Evolutionary conservation across 2,888 invertebrate genomes (phyloP), one percentile per base, ranked within the genome.

Genomic region (Axea sp.): DNA sequence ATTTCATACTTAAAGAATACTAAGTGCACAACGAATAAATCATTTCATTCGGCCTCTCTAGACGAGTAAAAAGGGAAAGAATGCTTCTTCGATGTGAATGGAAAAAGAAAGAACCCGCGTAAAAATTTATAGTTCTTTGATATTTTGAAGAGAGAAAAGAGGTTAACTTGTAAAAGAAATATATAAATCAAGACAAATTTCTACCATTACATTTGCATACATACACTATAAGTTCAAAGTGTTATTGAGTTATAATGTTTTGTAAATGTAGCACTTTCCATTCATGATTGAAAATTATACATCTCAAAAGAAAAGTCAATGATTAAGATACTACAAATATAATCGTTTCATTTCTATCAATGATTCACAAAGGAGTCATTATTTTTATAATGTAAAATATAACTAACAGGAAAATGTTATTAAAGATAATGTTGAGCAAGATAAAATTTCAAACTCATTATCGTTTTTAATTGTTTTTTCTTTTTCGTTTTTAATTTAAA

Each of bases 1-100:
- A 76, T 76, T 76, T 75, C 67, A 64, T 67, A 47, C 35, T 35
- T 31, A 65, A 51, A 62, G 65, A 74, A 68, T 74, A 76, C 65
- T 41, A 47, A 68, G 60, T 73, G 62, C 59, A 64, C 53, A 57
- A 62, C 57, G 62, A 68, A 73, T 73, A 73, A 73, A 73, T 73
- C 73, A 73, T 62, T 28, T 57, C 41, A 62, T 73, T 73, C 53
- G 60, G 37, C 59, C 73, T 37, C 37, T 35, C 43, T 60, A 35
- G 30, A 53, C 43, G 55, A 55, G 65, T 55, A 68, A 67, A 73
- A 73, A 49, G 59, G 59, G 28, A 68, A 68, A 49, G 49, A 68
- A 59, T 68, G 41, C 71, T 62, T 24, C 49, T n/a, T 30, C 30
- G 28, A 45, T 64, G 59, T 51, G 72, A 43, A 65, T 59, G 37